Base-by-base conservation (phyloP, 2,888 invertebrate genomes). In the Isoperla grammatica region DNA sequence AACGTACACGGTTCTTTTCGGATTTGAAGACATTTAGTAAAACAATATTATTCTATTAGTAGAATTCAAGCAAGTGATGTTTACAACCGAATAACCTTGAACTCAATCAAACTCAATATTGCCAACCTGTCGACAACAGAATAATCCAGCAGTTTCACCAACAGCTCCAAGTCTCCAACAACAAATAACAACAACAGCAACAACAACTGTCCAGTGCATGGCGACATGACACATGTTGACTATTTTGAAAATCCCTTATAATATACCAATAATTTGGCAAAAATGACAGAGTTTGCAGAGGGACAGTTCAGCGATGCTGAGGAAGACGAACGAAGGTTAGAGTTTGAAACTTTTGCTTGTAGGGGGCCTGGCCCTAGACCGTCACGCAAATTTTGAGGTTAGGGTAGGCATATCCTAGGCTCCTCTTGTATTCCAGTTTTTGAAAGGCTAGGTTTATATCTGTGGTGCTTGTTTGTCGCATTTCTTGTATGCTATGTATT, bases 1-100 rank as follows among this genome's bases (percentile, higher is more conserved):
- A 13, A 90, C 90, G 71, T 91, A 91, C 66, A 91, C 84, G 1
- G 90, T 91, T 64, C 90, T 79, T 72, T 91, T 91, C 23, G 87
- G 84, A 71, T 86, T 87, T 1, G 83, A 75, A 71, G 78, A 78
- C 76, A 75, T 77, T 68, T 49, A 42, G 2, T 54, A 11, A 4
- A 22, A 43, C 15, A 6, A 19, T 12, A 19, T 15, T 15, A 8
- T 15, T 43, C 8, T 43, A 12, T n/a, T n/a, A 22, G 20, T 22
- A 46, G 15, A 11, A 13, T 3, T 9, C 45, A 11, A 45, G 17
- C 13, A 45, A 45, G 45, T 13, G 15, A 45, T 45, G 45, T 45
- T 45, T 45, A 45, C 45, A 19, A 2, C 15, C 13, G 15, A n/a
- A n/a, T n/a, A n/a, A n/a, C n/a, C n/a, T n/a, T n/a, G n/a, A n/a